phyloP scores from a whole-genome alignment of 2,113 vertebrate genomes.

The Odobenus rosmarus region DNA sequence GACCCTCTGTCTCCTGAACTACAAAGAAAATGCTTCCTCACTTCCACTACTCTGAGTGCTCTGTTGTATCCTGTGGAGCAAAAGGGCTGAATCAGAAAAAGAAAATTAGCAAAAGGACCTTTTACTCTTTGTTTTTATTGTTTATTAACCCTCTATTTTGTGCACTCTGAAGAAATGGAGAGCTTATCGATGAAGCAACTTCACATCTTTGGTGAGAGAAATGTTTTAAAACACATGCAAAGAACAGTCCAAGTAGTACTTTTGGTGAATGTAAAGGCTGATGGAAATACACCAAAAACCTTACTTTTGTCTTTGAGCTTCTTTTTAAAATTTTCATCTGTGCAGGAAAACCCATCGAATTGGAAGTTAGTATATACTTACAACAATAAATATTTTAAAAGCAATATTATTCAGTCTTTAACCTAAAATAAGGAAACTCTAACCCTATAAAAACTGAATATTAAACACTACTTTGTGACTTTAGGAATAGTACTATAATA shows the following conservation, averaged over 20 bases:
- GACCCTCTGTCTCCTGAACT: too few relatives aligned
- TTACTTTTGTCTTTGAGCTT: slow-evolving; percentile 99
- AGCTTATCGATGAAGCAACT: slow-evolving; percentile 83
- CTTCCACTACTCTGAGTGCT: too few relatives aligned
- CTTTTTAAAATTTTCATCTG: slow-evolving; percentile 98
- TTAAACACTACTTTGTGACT: background rate
- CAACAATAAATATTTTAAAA: slow-evolving; percentile 63
- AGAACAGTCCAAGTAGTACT: slow-evolving; percentile 78
- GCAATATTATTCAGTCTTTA: background rate
- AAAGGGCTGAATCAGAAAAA: background rate
- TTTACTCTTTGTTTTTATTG: background rate
- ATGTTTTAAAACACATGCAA: slow-evolving; percentile 90
- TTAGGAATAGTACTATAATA: background rate
- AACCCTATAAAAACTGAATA: background rate
- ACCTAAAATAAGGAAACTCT: background rate
- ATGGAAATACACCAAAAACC: slow-evolving; percentile 83
- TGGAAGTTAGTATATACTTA: slow-evolving; percentile 81
- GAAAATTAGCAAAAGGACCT: background rate
- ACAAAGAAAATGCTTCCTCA: background rate
- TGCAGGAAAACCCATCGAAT: slow-evolving; percentile 89
- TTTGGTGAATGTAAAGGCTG: slow-evolving; percentile 75
- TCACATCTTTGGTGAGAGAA: slow-evolving; percentile 69
- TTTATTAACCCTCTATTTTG: background rate
- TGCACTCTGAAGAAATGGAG: slow-evolving; percentile 62
- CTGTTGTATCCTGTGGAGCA: background rate